Base-by-base conservation (phyloP, 2,113 vertebrate genomes). In the Phaetusa simplex region DNA sequence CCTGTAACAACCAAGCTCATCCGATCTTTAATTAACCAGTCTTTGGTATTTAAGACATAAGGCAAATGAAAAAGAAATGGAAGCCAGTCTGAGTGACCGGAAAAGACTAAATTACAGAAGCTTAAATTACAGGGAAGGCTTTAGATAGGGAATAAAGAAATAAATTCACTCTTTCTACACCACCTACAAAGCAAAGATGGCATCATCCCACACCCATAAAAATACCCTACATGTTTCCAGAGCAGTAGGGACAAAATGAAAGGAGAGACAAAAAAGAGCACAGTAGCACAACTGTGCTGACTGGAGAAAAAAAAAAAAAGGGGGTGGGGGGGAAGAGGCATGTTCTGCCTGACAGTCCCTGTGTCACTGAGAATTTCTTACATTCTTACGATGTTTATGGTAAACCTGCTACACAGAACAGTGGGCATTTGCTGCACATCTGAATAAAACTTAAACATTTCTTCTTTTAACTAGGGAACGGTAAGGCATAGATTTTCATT, bases 281-380 rank as follows among this genome's bases (percentile, higher is more conserved):
- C n/a, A 71, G 38, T 5, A 56, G 45, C 22, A 77, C 47, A 70
- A 86, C 0, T 43, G 52, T 21, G 30, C 29, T 30, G n/a, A 67
- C 21, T 32, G 21, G 34, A 71, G 20, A 17, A 45, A 49, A 43
- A 56, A 49, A 26, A 42, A 62, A 65, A 66, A 26, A 2, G 15
- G 36, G 36, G 17, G 0, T 0, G 8, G 5, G 9, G 42, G 26
- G 8, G 6, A 12, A 38, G 23, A 62, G 14, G 40, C 23, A 66
- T 2, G 8, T 76, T 86, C 49, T 91, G 22, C 32, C 30, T 86
- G 52, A 76, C 21, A 36, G 24, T 19, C 34, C 27, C 30, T 34
- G 14, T 8, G 22, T 16, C 11, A 2, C 0, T 53, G 14, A 70
- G 23, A 87, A 82, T 34, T 58, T 86, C 29, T 61, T 73, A 19